These are phyloP conservation scores for Xiphophorus maculatus DNA, from an alignment of 2,113 vertebrate species.

Conservation along the genomic window DNA sequence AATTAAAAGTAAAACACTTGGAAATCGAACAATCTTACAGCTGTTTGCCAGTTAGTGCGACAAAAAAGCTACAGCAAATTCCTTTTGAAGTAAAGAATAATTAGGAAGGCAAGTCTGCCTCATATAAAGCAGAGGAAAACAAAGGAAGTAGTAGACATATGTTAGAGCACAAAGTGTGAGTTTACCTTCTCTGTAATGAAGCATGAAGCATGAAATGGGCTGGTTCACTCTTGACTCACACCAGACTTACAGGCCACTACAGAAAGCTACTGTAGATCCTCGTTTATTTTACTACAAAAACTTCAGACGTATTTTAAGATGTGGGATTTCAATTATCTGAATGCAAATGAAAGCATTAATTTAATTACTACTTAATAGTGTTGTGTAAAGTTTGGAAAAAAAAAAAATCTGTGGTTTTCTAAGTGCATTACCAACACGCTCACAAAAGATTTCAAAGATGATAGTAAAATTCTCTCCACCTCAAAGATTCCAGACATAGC, in stretches of 20 bases:
- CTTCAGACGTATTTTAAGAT: slow-evolving; percentile 24
- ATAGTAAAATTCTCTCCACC: neutral
- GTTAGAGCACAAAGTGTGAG: slow-evolving; percentile 17
- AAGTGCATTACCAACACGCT: neutral
- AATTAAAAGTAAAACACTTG: neutral
- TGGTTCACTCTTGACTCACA: slow-evolving; percentile 39
- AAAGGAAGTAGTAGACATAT: slow-evolving; percentile 35
- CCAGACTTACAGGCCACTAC: slow-evolving; percentile 38
- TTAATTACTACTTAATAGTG: neutral
- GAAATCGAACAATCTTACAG: no score
- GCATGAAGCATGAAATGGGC: slow-evolving; percentile 67
- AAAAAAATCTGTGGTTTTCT: neutral
- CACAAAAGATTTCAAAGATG: neutral
- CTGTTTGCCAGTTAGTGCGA: no score
- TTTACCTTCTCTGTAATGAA: slow-evolving; percentile 61
- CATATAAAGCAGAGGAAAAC: slow-evolving; percentile 14
- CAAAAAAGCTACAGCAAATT: slow-evolving; percentile 1
- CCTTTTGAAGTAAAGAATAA: slow-evolving; percentile 43
- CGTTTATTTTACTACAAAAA: slow-evolving; percentile 36
- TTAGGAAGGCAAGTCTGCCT: slow-evolving; percentile 28
- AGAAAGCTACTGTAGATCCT: slow-evolving; percentile 27
- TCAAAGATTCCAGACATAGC: neutral
- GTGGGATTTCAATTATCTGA: slow-evolving; percentile 1
- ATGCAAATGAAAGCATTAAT: slow-evolving; percentile 9
- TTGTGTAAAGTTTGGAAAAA: neutral